Conservation (phyloP, 2,888 invertebrate species). For the Itoplectis maculator region DNA sequence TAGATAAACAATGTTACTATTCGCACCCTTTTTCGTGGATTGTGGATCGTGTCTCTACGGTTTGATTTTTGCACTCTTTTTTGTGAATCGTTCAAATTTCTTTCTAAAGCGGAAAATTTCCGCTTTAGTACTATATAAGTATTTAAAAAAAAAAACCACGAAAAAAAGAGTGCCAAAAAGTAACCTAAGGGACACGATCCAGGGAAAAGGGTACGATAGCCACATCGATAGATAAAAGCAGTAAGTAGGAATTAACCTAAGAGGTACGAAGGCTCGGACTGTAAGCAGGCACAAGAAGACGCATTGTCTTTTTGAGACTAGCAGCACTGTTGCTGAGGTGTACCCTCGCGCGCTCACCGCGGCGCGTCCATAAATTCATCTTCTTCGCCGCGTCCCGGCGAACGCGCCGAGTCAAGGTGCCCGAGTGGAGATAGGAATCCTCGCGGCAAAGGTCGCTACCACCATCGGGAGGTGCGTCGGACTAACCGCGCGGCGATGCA, state of each 20-base stretch:
- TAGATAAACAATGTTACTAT: too few species aligned
- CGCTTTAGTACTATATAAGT: too few species aligned
- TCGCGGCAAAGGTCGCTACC: constrained; percentile 28
- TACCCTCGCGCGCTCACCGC: constrained; percentile 25
- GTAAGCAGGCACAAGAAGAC: constrained; percentile 33
- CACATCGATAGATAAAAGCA: too few species aligned
- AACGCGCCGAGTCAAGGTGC: constrained; percentile 36
- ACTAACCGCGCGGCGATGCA: constrained; percentile 39
- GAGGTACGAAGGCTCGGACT: neutral
- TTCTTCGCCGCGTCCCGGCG: constrained; percentile 26
- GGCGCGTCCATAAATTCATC: constrained; percentile 46
- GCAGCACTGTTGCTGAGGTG: constrained; percentile 4
- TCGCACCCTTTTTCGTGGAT: too few species aligned
- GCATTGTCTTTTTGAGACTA: constrained; percentile 3
- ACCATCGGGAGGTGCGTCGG: neutral
- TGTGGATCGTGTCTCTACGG: too few species aligned
- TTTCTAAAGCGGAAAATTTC: too few species aligned
- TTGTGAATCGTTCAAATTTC: too few species aligned
- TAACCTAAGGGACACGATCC: too few species aligned
- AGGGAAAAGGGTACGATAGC: too few species aligned
- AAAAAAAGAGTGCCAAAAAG: too few species aligned
- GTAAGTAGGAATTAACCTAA: neutral
- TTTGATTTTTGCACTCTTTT: too few species aligned
- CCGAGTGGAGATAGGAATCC: constrained; percentile 45
- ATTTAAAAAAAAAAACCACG: too few species aligned